Evolutionary conservation across 2,888 invertebrate species (phyloP), one percentile per base, ranked within the genome.

Genomic region (Hedya salicella): DNA sequence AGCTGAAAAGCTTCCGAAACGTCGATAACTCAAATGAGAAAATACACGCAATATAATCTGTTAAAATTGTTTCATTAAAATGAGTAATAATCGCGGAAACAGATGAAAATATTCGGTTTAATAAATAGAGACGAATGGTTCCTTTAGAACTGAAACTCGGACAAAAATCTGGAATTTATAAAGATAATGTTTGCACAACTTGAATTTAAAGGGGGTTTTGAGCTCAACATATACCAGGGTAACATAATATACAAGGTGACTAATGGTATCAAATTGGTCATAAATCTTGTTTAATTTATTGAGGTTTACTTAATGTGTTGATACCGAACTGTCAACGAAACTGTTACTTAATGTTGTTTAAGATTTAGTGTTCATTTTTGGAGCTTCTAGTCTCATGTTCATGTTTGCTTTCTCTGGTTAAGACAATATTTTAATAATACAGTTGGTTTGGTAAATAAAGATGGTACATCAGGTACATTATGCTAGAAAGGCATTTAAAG

Each of bases 321-420:
- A 11, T 36, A 36, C 8, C 11, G 6, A 13, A 9, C 17, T 46
- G 57, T 57, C 57, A 56, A 32, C 44, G 5, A 5, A 46, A 19
- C 30, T 0, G 11, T 3, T 4, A 48, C 16, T 14, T 44, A 56
- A 54, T 40, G 44, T n/a, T 30, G 21, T 19, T 25, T 8, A 48
- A 48, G 59, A 65, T 59, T 65, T 59, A 65, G 3, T 46, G 59
- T 39, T 39, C 39, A 30, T 50, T 52, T 65, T 44, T 44, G 56
- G 57, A 17, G 13, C 21, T 56, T 50, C 36, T 21, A 32, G 50
- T 62, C 21, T 17, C 40, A 36, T 36, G 50, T 36, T 17, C 40
- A 36, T 36, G 50, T 36, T 44, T 11, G 21, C 64, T 65, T 59
- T 65, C 59, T 59, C 64, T 44, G n/a, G 16, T 50, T 48, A 17